Evolutionary conservation across 2,888 invertebrate species (phyloP).

Genomic region (Acleris literana): DNA sequence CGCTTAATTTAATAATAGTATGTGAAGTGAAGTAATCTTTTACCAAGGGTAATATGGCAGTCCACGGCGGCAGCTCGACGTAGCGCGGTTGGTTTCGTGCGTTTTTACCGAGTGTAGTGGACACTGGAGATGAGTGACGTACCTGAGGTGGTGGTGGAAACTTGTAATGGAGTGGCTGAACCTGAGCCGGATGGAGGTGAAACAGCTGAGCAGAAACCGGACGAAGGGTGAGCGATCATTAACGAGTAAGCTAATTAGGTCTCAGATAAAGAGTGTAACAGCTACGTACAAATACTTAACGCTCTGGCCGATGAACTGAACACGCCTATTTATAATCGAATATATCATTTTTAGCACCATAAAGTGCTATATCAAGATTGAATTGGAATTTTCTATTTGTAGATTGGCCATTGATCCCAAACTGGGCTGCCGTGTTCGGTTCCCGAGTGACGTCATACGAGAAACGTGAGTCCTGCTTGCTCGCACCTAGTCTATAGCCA

Average conservation of each 20-base stretch:
- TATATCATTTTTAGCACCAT: conserved; percentile 21
- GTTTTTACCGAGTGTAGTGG: conserved; percentile 47
- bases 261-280: no score
- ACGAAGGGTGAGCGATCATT: conserved; percentile 63
- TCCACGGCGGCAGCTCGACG: conserved; percentile 62
- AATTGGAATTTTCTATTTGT: conserved; percentile 74
- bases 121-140: conserved; percentile 66
- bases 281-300: neutral
- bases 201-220: conserved; percentile 58
- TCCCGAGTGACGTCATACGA: conserved; percentile 80
- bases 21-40: conserved; percentile 78
- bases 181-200: conserved; percentile 49
- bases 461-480: conserved; percentile 74
- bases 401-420: conserved; percentile 83
- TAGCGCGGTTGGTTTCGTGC: conserved; percentile 59
- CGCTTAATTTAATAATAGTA: conserved; percentile 81
- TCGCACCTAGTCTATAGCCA: conserved; percentile 45
- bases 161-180: conserved; percentile 69
- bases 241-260: conserved; percentile 2
- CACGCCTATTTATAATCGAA: conserved; percentile 27
- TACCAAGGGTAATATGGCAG: conserved; percentile 78
- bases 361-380: conserved; percentile 53
- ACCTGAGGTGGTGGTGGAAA: conserved; percentile 69
- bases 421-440: conserved; percentile 82
- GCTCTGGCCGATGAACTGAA: conserved; percentile 28